These are phyloP conservation scores for Cathartes aura DNA, from an alignment of 2,113 vertebrate species.

Conservation along the genomic window DNA sequence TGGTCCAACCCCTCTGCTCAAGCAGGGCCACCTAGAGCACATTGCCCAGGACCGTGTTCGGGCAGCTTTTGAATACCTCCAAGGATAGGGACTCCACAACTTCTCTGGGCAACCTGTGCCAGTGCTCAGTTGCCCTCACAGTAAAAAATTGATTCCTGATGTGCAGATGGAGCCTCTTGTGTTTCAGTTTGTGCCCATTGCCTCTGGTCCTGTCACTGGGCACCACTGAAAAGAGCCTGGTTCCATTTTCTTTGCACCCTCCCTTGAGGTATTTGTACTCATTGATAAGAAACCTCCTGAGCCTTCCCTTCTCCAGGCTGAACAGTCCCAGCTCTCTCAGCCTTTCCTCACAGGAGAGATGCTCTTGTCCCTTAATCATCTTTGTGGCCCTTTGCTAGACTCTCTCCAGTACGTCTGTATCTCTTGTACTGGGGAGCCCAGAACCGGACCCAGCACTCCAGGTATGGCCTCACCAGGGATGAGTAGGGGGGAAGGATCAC, in stretches of 20 bases:
- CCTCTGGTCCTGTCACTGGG: not conserved
- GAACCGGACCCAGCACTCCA: not conserved
- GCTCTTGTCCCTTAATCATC: not conserved
- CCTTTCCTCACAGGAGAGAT: not conserved
- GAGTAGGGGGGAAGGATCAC: not conserved
- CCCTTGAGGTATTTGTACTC: not conserved
- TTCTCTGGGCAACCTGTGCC: not conserved
- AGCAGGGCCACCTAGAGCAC: not conserved
- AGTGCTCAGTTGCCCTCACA: not conserved
- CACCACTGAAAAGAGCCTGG: not conserved
- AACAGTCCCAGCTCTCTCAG: not conserved
- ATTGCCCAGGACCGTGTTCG: not conserved
- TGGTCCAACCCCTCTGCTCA: not conserved
- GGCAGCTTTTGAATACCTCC: not conserved
- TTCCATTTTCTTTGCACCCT: not conserved
- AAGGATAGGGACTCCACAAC: not conserved
- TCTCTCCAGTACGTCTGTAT: not conserved
- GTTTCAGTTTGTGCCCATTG: not conserved
- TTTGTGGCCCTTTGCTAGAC: not conserved
- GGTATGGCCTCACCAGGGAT: fast-evolving
- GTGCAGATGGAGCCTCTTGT: not conserved
- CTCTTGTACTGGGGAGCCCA: not conserved
- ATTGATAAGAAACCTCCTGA: not conserved
- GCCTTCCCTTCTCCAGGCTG: not conserved
- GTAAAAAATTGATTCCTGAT: not conserved